Evolutionary conservation across 2,888 invertebrate genomes (phyloP), one percentile per base, ranked within the genome.

Genomic region (Chrysomela aeneicollis): DNA sequence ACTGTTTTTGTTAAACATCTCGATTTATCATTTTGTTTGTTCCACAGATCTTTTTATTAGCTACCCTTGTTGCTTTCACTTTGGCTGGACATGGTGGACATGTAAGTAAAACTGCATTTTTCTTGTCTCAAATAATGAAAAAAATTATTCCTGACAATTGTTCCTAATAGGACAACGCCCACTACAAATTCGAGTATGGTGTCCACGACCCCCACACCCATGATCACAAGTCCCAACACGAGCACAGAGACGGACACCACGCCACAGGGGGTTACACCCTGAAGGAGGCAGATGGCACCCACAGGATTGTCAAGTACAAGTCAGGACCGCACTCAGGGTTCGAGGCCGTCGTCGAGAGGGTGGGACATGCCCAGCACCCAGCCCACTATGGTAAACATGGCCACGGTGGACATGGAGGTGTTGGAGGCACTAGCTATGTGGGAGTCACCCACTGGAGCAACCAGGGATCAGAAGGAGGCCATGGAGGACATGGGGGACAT

Each of bases 171-270:
- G 68, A 64, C 19, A 63, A 68, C 49, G 66, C 77, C 22, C 72
- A 76, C 42, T 82, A 82, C 68, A 74, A 79, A 68, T 82, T 79
- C 69, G 79, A 78, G 49, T 82, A 82, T 63, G 82, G 81, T 5
- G 82, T 82, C 17, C 74, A 78, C 57, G 82, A 82, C 67, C 77
- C 79, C 9, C 81, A 82, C 59, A 82, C 82, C 30, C 77, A 79
- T 22, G 82, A 82, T 69, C 72, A 76, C 61, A 80, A 82, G 69
- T 75, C 76, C n/a, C 82, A 82, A 64, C 75, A 78, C 62, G 82
- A 82, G 70, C 76, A 78, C 61, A 76, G 81, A 30, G 76, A 82
- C 61, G 82, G 82, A 4, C 76, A 82, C 60, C 70, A 77, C 21
- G 82, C 81, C 22, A 78, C 79, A 59, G 82, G 82, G 32, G 75